Evolutionary conservation across 2,888 invertebrate species (phyloP).

Genomic region (Eucera pruinosa): DNA sequence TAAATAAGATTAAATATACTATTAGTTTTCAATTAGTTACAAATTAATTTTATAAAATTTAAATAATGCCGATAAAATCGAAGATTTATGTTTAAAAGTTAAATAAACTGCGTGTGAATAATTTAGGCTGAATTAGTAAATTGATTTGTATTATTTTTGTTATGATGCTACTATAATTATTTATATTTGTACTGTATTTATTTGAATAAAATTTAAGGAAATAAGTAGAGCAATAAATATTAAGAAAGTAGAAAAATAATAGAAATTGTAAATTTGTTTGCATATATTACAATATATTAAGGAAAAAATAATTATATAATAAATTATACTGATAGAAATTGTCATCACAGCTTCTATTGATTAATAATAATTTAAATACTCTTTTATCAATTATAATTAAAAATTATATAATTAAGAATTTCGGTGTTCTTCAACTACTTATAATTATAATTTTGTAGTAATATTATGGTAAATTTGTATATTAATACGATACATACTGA

Average conservation of each 20-base stretch:
- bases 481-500: slow-evolving; percentile 53
- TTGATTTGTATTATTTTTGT: not conserved
- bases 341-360: no score
- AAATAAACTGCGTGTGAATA: not conserved
- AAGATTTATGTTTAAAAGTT: not conserved
- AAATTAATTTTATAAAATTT: not conserved
- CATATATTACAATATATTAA: no score
- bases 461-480: not conserved
- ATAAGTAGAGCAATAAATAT: not conserved
- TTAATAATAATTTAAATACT: no score
- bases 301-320: no score
- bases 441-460: not conserved
- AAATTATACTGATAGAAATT: no score
- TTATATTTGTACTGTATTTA: no score
- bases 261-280: not conserved
- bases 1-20: slow-evolving; percentile 43
- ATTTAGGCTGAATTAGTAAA: not conserved
- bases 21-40: no score
- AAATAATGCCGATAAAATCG: not conserved
- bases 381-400: no score
- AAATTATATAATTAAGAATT: not conserved
- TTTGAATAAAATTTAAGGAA: not conserved
- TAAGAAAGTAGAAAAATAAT: not conserved
- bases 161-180: not conserved
- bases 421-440: not conserved